Base-by-base conservation (phyloP, 2,797 vertebrate genomes). In the Parambassis ranga region DNA sequence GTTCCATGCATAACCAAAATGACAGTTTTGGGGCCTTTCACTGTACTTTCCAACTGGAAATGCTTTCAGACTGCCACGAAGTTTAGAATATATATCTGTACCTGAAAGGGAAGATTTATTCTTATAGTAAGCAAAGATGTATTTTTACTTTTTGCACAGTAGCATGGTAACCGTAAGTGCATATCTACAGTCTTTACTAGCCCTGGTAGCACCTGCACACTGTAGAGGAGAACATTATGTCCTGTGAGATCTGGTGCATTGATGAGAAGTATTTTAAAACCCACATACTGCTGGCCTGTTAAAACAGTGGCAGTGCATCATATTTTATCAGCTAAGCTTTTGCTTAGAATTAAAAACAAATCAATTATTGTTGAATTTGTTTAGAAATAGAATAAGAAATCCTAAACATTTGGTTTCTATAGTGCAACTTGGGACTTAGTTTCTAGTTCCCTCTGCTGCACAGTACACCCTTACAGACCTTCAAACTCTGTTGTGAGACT, bases 241-340 rank as follows among this genome's bases (percentile, higher is more conserved):
- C 55, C 31, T 65, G 9, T 28, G 53, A 79, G 42, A 72, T 59
- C 49, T 58, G 27, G 10, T 51, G 27, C 39, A 41, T 49, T 27
- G 41, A 19, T 26, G 16, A 33, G 27, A 42, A 26, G 15, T 39
- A 55, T 19, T 76, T 52, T 46, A 28, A 26, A 18, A 32, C 16
- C n/a, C 37, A 41, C 8, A 19, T 14, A 22, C 38, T 19, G 13
- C 36, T 38, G 16, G 27, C 5, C 30, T 43, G 7, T 42, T 47
- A 43, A 28, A 26, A 47, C 49, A 1, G 19, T 56, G 24, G 62
- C 18, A 51, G 43, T 30, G 3, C 5, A 24, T 52, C n/a, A 37
- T 42, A 24, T 5, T 62, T 42, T 18, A 26, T 22, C 8, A 19
- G 7, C 32, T 57, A 11, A 4, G 11, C 13, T 53, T 61, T 35